Percentiles rank a stretch among this genome's conserved stretches.
Conservation (phyloP, 2,797 vertebrate species). For the Chromis chromis region DNA sequence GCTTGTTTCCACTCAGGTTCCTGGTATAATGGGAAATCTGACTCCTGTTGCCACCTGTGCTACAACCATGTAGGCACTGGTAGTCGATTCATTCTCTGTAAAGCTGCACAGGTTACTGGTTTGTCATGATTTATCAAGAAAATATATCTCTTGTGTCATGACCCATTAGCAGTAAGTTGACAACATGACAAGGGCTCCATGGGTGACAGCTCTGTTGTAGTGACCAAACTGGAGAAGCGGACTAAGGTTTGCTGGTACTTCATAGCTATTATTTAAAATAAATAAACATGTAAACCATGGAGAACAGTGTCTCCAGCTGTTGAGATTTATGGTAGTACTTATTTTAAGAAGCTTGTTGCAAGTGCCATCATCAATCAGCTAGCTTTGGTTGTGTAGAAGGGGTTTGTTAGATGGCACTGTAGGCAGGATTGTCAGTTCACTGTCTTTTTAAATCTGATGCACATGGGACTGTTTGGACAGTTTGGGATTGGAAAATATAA, state of each 20-base stretch:
- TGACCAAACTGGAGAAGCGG: not conserved
- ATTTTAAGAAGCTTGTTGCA: not conserved
- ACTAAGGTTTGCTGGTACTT: not conserved
- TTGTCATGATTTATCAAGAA: not conserved
- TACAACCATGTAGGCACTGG: not conserved
- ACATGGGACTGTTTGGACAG: not conserved
- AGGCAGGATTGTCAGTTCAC: not conserved
- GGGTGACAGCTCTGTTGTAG: not conserved
- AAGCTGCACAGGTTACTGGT: conserved; percentile 10
- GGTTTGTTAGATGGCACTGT: conserved; percentile 8
- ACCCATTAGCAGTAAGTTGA: not conserved
- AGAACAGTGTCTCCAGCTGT: not conserved
- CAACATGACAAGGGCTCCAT: not conserved
- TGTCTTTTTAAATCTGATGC: not conserved
- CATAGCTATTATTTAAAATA: not conserved
- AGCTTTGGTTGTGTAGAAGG: conserved; percentile 2
- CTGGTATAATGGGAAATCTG: conserved; percentile 19
- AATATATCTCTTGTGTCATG: not conserved
- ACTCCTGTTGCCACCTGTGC: not conserved
- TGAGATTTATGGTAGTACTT: not conserved
- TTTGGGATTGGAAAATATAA: not conserved
- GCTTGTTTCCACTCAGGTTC: not conserved
- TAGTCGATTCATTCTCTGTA: not conserved
- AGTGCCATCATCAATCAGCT: conserved; percentile 1
- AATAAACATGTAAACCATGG: not conserved